phyloP scores from a whole-genome alignment of 1,140 invertebrate species.

The Bacillus rossius region DNA sequence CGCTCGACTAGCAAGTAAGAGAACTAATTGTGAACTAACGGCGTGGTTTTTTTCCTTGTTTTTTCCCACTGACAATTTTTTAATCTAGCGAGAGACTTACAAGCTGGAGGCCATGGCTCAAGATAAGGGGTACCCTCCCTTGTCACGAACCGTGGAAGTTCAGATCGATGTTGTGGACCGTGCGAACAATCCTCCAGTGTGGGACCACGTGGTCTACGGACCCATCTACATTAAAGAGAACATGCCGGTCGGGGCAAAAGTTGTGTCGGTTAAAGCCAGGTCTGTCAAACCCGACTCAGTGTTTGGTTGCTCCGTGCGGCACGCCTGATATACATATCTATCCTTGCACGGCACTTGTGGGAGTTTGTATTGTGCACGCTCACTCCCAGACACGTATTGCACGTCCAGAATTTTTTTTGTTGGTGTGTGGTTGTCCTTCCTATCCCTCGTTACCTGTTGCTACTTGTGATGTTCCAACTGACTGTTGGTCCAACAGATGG shows the following conservation, averaged over 20 bases:
- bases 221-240: conserved; percentile 96
- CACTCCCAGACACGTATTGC: conserved; percentile 15
- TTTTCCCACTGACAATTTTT: conserved; percentile 54
- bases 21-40: conserved; percentile 44
- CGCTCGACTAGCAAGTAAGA: conserved; percentile 17
- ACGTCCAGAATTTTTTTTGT: conserved; percentile 15
- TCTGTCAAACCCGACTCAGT: conserved; percentile 56
- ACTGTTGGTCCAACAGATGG: too few relatives aligned
- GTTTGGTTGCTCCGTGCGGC: conserved; percentile 22
- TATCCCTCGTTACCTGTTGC: background rate
- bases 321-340: conserved; percentile 13
- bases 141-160: conserved; percentile 91
- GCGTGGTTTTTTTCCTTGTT: conserved; percentile 47
- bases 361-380: conserved; percentile 24
- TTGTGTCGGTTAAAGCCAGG: conserved; percentile 96
- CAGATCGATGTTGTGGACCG: conserved; percentile 96
- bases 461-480: too few relatives aligned
- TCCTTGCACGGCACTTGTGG: conserved; percentile 25
- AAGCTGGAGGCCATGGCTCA: conserved; percentile 94
- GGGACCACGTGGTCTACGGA: conserved; percentile 93
- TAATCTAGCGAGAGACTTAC: conserved; percentile 87
- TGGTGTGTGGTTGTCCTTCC: conserved; percentile 12
- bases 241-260: conserved; percentile 91
- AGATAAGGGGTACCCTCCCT: conserved; percentile 91
- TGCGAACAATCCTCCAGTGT: conserved; percentile 94